phyloP scores from a whole-genome alignment of 2,888 invertebrate genomes.

The Leptarthrus brevirostris region DNA sequence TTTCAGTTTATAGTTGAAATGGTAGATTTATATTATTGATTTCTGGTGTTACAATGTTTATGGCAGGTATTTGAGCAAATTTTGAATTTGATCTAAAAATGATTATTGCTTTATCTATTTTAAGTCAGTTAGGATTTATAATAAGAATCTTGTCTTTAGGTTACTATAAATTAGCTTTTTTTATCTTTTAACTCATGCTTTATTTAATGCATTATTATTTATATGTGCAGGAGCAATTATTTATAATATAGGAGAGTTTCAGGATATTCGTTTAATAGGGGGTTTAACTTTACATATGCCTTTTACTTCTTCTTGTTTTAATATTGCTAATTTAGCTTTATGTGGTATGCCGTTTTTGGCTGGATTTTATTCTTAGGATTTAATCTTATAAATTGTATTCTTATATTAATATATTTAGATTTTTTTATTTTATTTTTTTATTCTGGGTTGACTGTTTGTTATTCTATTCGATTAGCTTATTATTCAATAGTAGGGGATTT shows the following conservation, averaged over 20 bases:
- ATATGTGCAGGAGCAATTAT: constrained; percentile 78
- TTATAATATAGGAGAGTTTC: constrained; percentile 73
- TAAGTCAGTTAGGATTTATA: constrained; percentile 81
- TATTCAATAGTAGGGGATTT: constrained; percentile 70
- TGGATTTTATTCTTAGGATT: constrained; percentile 75
- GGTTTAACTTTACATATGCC: constrained; percentile 68
- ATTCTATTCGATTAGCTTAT: constrained; percentile 71
- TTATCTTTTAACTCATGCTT: constrained; percentile 69
- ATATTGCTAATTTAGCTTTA: constrained; percentile 72
- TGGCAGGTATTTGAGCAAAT: constrained; percentile 72
- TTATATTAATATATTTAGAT: constrained; percentile 70
- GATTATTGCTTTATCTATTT: constrained; percentile 81
- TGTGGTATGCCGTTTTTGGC: constrained; percentile 75
- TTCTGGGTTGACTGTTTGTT: constrained; percentile 71
- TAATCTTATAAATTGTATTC: constrained; percentile 72
- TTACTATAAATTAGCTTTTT: constrained; percentile 72
- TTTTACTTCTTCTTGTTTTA: constrained; percentile 68
- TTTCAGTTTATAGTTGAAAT: constrained; percentile 65
- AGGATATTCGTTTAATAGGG: constrained; percentile 77
- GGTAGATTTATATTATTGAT: constrained; percentile 70
- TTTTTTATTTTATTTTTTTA: constrained; percentile 71
- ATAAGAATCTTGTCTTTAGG: constrained; percentile 74
- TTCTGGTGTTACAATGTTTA: constrained; percentile 72
- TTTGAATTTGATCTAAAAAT: constrained; percentile 80
- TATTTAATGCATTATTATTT: constrained; percentile 82